Base-by-base conservation (phyloP, 2,113 vertebrate species). In the Daphoenositta chrysoptera region DNA sequence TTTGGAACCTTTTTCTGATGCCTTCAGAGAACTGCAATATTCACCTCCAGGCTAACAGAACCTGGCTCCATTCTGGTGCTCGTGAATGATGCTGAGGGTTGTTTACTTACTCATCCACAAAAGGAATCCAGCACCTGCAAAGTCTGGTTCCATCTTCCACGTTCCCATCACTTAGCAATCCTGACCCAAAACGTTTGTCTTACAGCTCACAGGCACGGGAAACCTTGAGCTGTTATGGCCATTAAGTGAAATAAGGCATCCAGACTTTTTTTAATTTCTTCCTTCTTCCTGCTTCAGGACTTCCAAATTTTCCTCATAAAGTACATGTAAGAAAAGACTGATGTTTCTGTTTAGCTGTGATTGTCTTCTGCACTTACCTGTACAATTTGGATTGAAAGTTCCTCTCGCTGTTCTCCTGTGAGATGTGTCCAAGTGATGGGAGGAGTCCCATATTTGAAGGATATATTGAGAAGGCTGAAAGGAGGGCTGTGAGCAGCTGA, bases 31-130 rank as follows among this genome's bases (percentile, higher is more conserved):
- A 30, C 57, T 65, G n/a, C 28, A 61, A 7, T 78, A 28, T 40
- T 50, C 84, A 76, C 12, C 33, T 51, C 48, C 26, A 17, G 22
- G 82, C 87, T 44, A 14, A 28, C 14, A 45, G 54, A 54, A 17
- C 40, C n/a, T 60, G 75, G 80, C 56, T 88, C 40, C 33, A 4
- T 50, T 35, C 64, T 78, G 92, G 71, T 93, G 90, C 86, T 90
- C 48, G 39, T 69, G 30, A 54, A 8, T 9, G 11, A 15, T 81
- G 86, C 68, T 92, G 83, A 44, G 69, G 37, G 68, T 51, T 65
- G 10, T 61, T 79, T 60, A 48, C 42, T 84, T 64, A 19, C 18
- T 47, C 35, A 60, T 7, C 42, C 58, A 19, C 75, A 37, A 21
- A 53, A 77, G 58, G 66, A 79, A 60, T 33, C 85, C 78, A 88